These are phyloP conservation scores for Ambastaia sidthimunki DNA, from an alignment of 2,797 vertebrate species.

Conservation along the genomic window DNA sequence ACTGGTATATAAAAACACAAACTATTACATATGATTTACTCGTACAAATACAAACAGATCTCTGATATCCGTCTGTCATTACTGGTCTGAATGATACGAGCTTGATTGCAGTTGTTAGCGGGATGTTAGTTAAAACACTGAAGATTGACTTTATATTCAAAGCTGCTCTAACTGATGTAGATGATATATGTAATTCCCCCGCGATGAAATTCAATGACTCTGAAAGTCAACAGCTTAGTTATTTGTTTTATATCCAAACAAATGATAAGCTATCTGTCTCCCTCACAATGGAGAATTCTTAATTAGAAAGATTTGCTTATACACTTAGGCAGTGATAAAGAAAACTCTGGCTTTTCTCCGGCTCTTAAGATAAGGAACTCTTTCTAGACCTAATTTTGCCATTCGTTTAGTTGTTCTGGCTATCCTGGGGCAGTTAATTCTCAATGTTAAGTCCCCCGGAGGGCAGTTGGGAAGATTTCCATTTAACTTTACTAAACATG, in stretches of 20 bases:
- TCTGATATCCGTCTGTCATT: not conserved
- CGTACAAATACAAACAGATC: not conserved
- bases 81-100: not conserved
- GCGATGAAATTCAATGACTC: constrained; percentile 37
- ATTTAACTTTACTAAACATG: constrained; percentile 8
- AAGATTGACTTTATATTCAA: constrained; percentile 43
- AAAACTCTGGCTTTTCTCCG: not conserved
- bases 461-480: constrained; percentile 3
- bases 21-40: not conserved
- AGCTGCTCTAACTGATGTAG: constrained; percentile 28
- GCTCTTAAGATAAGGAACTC: constrained; percentile 5
- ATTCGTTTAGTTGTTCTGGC: not conserved
- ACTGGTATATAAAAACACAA: not conserved
- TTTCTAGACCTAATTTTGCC: not conserved
- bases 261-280: constrained; percentile 50
- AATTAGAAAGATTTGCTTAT: constrained; percentile 59
- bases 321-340: constrained; percentile 25
- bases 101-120: not conserved
- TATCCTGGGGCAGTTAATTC: not conserved
- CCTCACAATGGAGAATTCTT: constrained; percentile 68
- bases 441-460: not conserved
- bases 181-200: constrained; percentile 33
- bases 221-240: constrained; percentile 49
- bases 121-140: not conserved
- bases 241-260: constrained; percentile 44